phyloP scores from a whole-genome alignment of 2,888 invertebrate genomes.

The Chymomyza fuscimana region DNA sequence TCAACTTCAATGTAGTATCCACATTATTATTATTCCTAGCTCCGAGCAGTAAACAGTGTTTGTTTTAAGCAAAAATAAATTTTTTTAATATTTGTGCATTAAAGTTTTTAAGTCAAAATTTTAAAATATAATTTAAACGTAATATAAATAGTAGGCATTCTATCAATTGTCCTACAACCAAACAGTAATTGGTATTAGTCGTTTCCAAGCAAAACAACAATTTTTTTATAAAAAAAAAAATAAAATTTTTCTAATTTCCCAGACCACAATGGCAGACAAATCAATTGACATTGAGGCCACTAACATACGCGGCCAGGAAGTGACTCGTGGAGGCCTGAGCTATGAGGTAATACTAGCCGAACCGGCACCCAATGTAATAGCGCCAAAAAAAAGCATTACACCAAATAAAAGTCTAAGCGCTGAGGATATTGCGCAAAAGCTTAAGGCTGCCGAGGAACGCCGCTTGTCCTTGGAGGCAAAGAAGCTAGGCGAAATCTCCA shows the following conservation, averaged over 20 bases:
- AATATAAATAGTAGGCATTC: too few relatives aligned
- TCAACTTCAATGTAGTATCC: too few relatives aligned
- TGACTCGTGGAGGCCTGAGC: slow-evolving; percentile 93
- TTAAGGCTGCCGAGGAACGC: slow-evolving; percentile 95
- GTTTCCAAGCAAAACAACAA: too few relatives aligned
- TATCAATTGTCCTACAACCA: too few relatives aligned
- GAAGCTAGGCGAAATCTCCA: slow-evolving; percentile 90
- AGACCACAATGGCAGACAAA: background rate
- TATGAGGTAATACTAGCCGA: slow-evolving; percentile 95
- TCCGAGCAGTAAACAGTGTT: too few relatives aligned
- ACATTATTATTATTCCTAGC: too few relatives aligned
- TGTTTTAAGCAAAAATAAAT: too few relatives aligned
- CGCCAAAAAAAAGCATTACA: slow-evolving; percentile 84
- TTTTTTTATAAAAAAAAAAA: too few relatives aligned
- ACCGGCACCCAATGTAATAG: slow-evolving; percentile 84
- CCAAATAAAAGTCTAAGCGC: slow-evolving; percentile 88
- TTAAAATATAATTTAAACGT: too few relatives aligned
- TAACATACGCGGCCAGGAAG: slow-evolving; percentile 95
- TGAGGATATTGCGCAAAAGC: slow-evolving; percentile 94
- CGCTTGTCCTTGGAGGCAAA: slow-evolving; percentile 90
- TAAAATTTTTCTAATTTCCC: background rate
- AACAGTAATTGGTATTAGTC: too few relatives aligned
- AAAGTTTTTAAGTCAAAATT: too few relatives aligned
- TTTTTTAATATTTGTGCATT: too few relatives aligned
- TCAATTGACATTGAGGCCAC: slow-evolving; percentile 83